These are phyloP conservation scores for Tethya wilhelma DNA, from an alignment of 37 sponge, comb jelly and placozoan species.

Conservation along the genomic window DNA sequence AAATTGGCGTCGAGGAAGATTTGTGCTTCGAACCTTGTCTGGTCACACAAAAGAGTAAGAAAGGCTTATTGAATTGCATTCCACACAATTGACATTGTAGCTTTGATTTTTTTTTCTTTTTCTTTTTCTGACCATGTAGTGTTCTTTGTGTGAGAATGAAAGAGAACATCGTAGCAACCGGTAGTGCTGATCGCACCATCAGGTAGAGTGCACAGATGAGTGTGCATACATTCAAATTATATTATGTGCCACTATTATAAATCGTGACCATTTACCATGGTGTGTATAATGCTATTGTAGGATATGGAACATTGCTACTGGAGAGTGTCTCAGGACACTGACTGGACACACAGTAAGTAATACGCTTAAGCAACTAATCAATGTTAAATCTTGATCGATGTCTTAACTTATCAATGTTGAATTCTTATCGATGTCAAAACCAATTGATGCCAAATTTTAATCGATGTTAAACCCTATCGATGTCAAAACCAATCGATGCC, in stretches of 20 bases:
- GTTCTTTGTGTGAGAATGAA: conserved; percentile 66
- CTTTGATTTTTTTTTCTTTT: not conserved
- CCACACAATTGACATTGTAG: not conserved
- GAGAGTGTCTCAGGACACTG: conserved; percentile 34
- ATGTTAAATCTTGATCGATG: not conserved
- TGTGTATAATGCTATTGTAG: too few relatives aligned
- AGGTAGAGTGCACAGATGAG: conserved; percentile 15
- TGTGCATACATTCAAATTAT: not conserved
- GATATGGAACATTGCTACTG: conserved; percentile 64
- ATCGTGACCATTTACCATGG: too few relatives aligned
- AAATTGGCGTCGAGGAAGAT: conserved; percentile 68
- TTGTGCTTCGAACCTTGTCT: not conserved
- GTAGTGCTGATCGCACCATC: conserved; percentile 65
- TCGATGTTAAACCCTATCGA: too few relatives aligned
- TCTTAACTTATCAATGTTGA: too few relatives aligned
- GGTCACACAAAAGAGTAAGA: conserved; percentile 53
- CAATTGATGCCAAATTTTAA: too few relatives aligned
- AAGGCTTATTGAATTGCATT: not conserved
- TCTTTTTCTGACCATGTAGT: not conserved
- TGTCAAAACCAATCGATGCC: too few relatives aligned
- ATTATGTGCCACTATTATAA: too few relatives aligned
- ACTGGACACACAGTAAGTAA: conserved; percentile 65
- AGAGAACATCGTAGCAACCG: conserved; percentile 45
- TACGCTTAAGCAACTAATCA: not conserved
- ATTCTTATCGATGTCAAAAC: too few relatives aligned